Conservation (phyloP, 1,140 invertebrate genomes). For the Aphaenogaster rudis region DNA sequence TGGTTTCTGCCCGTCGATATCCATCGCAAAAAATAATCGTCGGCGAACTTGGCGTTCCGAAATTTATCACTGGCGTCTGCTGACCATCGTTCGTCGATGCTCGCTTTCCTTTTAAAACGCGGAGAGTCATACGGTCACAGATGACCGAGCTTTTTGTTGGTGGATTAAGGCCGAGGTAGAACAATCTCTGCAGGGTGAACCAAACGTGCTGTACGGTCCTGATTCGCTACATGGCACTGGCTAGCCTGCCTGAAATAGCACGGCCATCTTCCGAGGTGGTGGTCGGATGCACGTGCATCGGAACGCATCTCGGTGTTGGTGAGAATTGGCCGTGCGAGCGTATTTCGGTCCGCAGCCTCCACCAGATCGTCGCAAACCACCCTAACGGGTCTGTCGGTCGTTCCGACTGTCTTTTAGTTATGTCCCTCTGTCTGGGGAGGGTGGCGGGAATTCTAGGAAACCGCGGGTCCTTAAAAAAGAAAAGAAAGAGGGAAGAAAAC, state of each 20-base stretch:
- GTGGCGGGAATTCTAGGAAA: background rate
- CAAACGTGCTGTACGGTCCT: conserved; percentile 76
- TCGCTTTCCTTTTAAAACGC: background rate
- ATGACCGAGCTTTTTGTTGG: background rate
- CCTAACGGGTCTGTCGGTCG: conserved; percentile 68
- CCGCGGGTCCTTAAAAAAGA: background rate
- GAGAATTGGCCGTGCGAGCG: conserved; percentile 81
- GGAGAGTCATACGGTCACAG: no score
- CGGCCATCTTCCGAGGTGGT: conserved; percentile 78
- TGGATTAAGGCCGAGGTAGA: background rate
- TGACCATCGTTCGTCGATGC: background rate
- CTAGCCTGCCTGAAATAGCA: conserved; percentile 84
- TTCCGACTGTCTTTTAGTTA: conserved; percentile 40
- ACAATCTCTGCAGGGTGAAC: conserved; percentile 64
- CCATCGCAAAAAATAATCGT: conserved; percentile 63
- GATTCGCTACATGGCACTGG: conserved; percentile 79
- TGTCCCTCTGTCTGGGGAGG: conserved; percentile 12
- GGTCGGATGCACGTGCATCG: conserved; percentile 76
- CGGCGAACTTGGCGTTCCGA: conserved; percentile 34
- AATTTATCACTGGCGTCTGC: conserved; percentile 45
- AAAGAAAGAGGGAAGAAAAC: background rate
- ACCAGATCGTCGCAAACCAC: conserved; percentile 78
- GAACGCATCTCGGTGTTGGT: conserved; percentile 72
- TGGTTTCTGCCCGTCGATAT: conserved; percentile 18
- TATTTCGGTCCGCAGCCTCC: conserved; percentile 83